These are phyloP conservation scores for Meteorus cinctellus DNA, from an alignment of 2,888 invertebrate genomes.

Conservation along the genomic window DNA sequence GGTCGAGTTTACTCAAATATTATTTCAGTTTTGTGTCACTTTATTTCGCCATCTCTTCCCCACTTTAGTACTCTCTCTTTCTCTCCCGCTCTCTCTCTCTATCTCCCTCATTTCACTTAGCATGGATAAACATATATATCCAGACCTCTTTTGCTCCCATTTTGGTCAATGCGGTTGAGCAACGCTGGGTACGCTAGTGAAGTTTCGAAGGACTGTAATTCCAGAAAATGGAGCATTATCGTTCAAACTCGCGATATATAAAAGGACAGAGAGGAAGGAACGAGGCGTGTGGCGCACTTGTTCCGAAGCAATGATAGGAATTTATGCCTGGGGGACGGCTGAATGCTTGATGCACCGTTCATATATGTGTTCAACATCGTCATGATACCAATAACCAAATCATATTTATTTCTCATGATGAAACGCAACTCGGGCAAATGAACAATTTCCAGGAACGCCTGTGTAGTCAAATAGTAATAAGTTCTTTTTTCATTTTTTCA, in stretches of 20 bases:
- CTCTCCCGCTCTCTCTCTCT: neutral
- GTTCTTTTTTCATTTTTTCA: too few relatives aligned
- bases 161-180: constrained; percentile 33
- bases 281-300: constrained; percentile 25
- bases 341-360: neutral
- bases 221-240: constrained; percentile 36
- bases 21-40: constrained; percentile 28
- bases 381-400: neutral
- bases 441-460: too few relatives aligned
- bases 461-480: too few relatives aligned
- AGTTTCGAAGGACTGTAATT: constrained; percentile 37
- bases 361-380: too few relatives aligned
- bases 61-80: neutral
- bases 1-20: constrained; percentile 30
- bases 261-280: neutral
- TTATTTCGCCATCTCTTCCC: neutral
- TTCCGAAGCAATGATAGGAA: constrained; percentile 34
- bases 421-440: neutral
- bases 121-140: neutral
- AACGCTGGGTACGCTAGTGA: neutral
- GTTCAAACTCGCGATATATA: constrained; percentile 16
- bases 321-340: constrained; percentile 24
- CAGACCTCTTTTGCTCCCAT: constrained; percentile 13
- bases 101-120: constrained; percentile 8
- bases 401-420: neutral